phyloP scores from a whole-genome alignment of 2,797 vertebrate genomes.

The Potorous gilbertii region DNA sequence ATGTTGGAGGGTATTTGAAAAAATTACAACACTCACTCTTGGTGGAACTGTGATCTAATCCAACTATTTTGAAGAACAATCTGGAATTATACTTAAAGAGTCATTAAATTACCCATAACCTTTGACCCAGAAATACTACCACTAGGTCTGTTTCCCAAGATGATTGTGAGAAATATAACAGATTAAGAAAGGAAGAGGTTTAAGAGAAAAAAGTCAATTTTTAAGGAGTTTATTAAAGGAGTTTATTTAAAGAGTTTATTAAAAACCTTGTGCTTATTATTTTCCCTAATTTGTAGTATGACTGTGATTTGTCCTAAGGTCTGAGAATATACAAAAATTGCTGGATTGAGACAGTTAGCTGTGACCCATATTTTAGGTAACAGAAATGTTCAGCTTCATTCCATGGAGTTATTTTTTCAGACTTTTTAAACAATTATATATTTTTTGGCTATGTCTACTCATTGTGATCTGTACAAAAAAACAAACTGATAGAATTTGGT shows the following conservation, averaged over 20 bases:
- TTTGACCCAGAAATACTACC: too few species aligned
- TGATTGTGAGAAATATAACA: too few species aligned
- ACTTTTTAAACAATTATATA: constrained; percentile 54
- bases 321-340: constrained; percentile 60
- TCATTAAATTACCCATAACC: too few species aligned
- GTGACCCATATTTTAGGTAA: constrained; percentile 51
- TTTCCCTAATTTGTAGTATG: neutral
- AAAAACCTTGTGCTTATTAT: constrained; percentile 1
- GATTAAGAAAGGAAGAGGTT: too few species aligned
- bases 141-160: too few species aligned
- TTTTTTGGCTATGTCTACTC: constrained; percentile 75
- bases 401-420: constrained; percentile 19
- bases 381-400: constrained; percentile 45
- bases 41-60: too few species aligned
- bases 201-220: neutral
- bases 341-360: constrained; percentile 56
- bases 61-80: too few species aligned
- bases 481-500: constrained; percentile 64
- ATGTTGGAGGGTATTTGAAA: too few species aligned
- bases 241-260: too few species aligned
- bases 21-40: too few species aligned
- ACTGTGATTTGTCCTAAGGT: constrained; percentile 38
- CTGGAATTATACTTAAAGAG: too few species aligned
- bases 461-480: constrained; percentile 73
- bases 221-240: too few species aligned